Evolutionary conservation across 2,888 invertebrate species (phyloP).

Genomic region (Horisme vitalbata): DNA sequence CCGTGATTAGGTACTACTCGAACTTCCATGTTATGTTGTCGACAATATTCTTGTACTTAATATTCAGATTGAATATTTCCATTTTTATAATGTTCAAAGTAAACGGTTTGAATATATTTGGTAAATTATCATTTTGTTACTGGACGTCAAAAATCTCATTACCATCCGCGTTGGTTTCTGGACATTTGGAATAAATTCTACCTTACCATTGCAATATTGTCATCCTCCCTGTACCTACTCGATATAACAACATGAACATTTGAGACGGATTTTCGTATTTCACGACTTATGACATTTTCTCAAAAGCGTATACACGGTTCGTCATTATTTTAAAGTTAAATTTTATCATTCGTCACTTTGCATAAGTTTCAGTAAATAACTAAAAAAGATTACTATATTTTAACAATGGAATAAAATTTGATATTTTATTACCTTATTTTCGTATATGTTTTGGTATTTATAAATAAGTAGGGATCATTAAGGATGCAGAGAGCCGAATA

Average conservation of each 20-base stretch:
- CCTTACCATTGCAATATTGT: conserved; percentile 61
- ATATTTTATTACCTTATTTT: no score
- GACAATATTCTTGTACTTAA: conserved; percentile 1
- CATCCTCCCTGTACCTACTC: conserved; percentile 71
- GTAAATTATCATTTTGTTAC: conserved; percentile 1
- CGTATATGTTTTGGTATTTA: no score
- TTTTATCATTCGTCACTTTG: background rate
- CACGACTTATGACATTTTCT: conserved; percentile 18
- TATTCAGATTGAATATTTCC: no score
- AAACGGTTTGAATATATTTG: background rate
- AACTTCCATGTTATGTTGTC: no score
- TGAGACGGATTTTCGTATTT: conserved; percentile 53
- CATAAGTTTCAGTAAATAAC: background rate
- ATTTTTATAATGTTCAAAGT: no score
- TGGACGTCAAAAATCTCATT: conserved; percentile 32
- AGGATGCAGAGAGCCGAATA: no score
- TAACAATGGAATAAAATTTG: no score
- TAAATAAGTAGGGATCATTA: no score
- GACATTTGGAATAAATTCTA: conserved; percentile 31
- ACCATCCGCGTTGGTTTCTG: conserved; percentile 26
- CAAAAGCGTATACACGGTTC: conserved; percentile 28
- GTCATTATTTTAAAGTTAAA: background rate
- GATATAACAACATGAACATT: conserved; percentile 48
- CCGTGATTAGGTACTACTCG: no score
- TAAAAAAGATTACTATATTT: no score